Conservation (phyloP, 1,140 invertebrate genomes). For the Dryas iulia region DNA sequence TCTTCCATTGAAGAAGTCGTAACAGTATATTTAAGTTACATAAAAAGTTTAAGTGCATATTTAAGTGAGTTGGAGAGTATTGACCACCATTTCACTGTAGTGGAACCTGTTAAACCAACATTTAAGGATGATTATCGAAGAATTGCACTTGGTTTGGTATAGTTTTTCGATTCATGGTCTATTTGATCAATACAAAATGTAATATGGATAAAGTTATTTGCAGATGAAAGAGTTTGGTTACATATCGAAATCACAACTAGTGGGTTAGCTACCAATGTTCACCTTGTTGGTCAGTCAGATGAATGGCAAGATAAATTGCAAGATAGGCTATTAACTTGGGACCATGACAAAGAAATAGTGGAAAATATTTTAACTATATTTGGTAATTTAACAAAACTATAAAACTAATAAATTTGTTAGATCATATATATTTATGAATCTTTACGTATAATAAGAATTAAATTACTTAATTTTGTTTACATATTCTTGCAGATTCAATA, state of each 20-base stretch:
- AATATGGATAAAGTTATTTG: conserved; percentile 11
- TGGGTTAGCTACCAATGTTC: conserved; percentile 55
- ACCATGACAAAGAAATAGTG: conserved; percentile 65
- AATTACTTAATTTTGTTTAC: not conserved
- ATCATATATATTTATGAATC: not conserved
- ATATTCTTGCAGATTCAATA: conserved; percentile 10
- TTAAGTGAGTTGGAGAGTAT: conserved; percentile 57
- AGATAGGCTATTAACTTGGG: conserved; percentile 52
- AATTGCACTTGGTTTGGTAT: conserved; percentile 50
- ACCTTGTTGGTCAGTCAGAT: conserved; percentile 52
- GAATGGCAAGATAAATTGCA: conserved; percentile 54
- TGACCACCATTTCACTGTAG: conserved; percentile 50
- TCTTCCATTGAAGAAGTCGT: conserved; percentile 47
- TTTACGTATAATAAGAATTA: too few relatives aligned
- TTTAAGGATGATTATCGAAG: conserved; percentile 62
- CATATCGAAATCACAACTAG: conserved; percentile 59
- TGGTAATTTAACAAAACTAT: conserved; percentile 38
- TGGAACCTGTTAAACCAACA: conserved; percentile 53
- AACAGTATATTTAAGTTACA: conserved; percentile 39
- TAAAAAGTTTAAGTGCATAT: conserved; percentile 46
- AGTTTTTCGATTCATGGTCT: not conserved
- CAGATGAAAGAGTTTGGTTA: conserved; percentile 60
- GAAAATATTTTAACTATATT: conserved; percentile 56
- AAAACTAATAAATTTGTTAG: not conserved
- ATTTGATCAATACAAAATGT: not conserved